phyloP scores from a whole-genome alignment of 2,113 vertebrate genomes.

The Dasypus novemcinctus region DNA sequence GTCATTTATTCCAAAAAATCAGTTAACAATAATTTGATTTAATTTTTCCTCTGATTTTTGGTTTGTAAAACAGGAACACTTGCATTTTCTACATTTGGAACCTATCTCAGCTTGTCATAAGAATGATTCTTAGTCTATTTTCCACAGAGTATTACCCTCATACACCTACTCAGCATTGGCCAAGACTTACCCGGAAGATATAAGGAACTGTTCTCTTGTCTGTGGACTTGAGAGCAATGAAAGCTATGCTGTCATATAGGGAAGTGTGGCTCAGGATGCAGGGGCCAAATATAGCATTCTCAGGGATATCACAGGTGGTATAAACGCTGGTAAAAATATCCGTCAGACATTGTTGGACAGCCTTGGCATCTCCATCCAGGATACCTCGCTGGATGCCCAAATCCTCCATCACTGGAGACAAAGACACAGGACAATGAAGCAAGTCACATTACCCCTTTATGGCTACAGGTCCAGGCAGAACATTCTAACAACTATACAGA shows the following conservation, averaged over 20 bases:
- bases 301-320: constrained; percentile 97
- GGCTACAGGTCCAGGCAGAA: not conserved
- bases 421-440: constrained; percentile 3
- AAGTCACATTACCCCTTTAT: not conserved
- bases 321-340: constrained; percentile 99
- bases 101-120: not conserved
- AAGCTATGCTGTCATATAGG: constrained; percentile 98
- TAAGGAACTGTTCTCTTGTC: constrained; percentile 98
- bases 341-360: constrained; percentile 97
- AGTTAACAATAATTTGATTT: not conserved
- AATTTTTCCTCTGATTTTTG: not conserved
- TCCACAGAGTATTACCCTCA: not conserved
- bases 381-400: constrained; percentile 89
- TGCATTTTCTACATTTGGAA: not conserved
- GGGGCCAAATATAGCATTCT: constrained; percentile 97
- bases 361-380: constrained; percentile 96
- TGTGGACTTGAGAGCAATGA: constrained; percentile 96
- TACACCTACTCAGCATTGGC: not conserved
- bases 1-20: constrained; percentile 8
- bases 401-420: constrained; percentile 91
- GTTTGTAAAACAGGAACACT: not conserved
- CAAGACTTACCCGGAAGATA: constrained; percentile 92
- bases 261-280: constrained; percentile 97
- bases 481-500: not conserved
- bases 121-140: not conserved